phyloP scores from a whole-genome alignment of 2,888 invertebrate species.

The Escarpia spicata region DNA sequence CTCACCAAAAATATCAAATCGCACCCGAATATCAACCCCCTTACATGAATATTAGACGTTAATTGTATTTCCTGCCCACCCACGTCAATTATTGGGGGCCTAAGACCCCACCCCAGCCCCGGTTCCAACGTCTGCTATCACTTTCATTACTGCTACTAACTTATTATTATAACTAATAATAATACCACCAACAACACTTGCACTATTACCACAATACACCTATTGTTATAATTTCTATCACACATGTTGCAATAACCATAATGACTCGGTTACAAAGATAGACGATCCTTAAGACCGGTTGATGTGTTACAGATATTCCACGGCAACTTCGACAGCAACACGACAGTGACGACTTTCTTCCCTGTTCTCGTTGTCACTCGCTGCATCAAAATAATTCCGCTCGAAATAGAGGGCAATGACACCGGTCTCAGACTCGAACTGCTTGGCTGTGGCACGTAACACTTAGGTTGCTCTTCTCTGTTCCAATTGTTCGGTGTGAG shows the following conservation, averaged over 20 bases:
- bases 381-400: constrained; percentile 58
- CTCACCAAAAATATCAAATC: too few relatives aligned
- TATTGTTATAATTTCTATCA: not conserved
- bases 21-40: too few relatives aligned
- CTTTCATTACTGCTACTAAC: not conserved
- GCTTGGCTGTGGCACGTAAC: constrained; percentile 59
- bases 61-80: too few relatives aligned
- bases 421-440: constrained; percentile 60
- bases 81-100: too few relatives aligned
- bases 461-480: not conserved
- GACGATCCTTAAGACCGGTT: not conserved
- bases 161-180: not conserved
- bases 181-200: too few relatives aligned
- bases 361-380: constrained; percentile 53
- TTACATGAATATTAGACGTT: too few relatives aligned
- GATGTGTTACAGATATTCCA: constrained; percentile 51
- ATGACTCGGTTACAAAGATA: too few relatives aligned
- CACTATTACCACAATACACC: not conserved
- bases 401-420: constrained; percentile 48
- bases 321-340: constrained; percentile 56
- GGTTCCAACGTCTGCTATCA: not conserved
- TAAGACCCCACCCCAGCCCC: not conserved
- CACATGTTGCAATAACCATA: too few relatives aligned
- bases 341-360: constrained; percentile 55
- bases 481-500: not conserved